Conservation (phyloP, 2,797 vertebrate genomes). For the Tokudaia muenninki region DNA sequence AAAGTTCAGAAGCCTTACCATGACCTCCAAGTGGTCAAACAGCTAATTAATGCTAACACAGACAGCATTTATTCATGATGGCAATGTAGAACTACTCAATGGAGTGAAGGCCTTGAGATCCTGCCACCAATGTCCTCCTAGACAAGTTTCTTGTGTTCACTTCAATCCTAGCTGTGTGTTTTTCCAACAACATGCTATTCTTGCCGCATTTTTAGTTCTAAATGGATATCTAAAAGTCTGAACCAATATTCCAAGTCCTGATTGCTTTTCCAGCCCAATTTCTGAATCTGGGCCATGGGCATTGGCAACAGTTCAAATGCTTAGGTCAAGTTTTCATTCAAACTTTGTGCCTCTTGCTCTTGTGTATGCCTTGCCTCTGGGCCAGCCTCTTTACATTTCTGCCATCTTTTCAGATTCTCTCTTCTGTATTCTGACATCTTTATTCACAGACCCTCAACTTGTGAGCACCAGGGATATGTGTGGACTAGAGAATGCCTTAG, state of each 20-base stretch:
- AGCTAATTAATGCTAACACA: neutral
- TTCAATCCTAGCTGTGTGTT: neutral
- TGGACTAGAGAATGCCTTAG: neutral
- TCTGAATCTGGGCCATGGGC: neutral
- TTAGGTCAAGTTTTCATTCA: neutral
- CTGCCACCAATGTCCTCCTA: neutral
- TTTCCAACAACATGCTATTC: neutral
- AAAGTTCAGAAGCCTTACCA: neutral
- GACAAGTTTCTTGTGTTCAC: fast-evolving
- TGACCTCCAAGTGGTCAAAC: neutral
- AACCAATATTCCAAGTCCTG: neutral
- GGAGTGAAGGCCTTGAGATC: fast-evolving
- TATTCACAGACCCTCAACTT: neutral
- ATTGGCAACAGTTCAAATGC: neutral
- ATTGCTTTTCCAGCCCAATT: neutral
- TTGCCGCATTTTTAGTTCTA: neutral
- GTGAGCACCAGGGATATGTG: neutral
- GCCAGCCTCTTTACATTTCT: neutral
- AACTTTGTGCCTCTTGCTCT: neutral
- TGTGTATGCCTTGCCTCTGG: neutral
- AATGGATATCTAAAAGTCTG: neutral
- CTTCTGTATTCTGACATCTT: neutral
- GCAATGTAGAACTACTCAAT: fast-evolving
- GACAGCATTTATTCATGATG: fast-evolving
- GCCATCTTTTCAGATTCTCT: neutral